These are phyloP conservation scores for Macrotus californicus DNA, from an alignment of 2,113 vertebrate species.

Conservation along the genomic window DNA sequence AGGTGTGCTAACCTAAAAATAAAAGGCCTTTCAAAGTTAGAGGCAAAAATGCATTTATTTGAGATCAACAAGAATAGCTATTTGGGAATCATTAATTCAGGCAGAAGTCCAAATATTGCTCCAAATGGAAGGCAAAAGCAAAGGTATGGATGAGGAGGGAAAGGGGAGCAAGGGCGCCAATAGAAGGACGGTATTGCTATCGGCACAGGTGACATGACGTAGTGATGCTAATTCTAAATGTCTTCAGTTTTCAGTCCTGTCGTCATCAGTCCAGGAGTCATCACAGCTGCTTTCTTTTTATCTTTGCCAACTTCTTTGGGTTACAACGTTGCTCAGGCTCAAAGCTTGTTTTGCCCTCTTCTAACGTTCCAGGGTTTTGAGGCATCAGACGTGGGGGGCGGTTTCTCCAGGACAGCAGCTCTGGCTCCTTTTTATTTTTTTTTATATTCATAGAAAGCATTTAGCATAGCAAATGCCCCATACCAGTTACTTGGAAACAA, in stretches of 20 bases:
- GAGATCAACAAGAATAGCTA: too few relatives aligned
- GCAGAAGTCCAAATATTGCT: not conserved
- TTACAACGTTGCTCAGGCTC: not conserved
- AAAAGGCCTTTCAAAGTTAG: not conserved
- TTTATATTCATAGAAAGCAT: not conserved
- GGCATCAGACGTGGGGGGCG: not conserved
- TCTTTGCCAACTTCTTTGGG: not conserved
- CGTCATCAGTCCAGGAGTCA: not conserved
- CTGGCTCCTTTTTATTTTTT: not conserved
- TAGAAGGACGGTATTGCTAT: not conserved
- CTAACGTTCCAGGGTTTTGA: not conserved
- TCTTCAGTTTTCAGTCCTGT: too few relatives aligned
- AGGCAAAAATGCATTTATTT: too few relatives aligned
- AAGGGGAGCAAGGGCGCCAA: too few relatives aligned
- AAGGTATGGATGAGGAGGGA: not conserved
- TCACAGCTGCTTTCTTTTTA: not conserved
- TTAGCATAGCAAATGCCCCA: not conserved
- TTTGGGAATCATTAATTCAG: not conserved
- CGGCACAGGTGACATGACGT: accelerated
- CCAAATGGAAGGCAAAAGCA: not conserved
- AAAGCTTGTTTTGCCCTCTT: not conserved
- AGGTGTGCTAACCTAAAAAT: not conserved
- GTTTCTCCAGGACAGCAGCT: not conserved
- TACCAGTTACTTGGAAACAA: not conserved
- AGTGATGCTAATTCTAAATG: not conserved